Evolutionary conservation across 2,888 invertebrate genomes (phyloP).

Genomic region (Oscheius sp.): DNA sequence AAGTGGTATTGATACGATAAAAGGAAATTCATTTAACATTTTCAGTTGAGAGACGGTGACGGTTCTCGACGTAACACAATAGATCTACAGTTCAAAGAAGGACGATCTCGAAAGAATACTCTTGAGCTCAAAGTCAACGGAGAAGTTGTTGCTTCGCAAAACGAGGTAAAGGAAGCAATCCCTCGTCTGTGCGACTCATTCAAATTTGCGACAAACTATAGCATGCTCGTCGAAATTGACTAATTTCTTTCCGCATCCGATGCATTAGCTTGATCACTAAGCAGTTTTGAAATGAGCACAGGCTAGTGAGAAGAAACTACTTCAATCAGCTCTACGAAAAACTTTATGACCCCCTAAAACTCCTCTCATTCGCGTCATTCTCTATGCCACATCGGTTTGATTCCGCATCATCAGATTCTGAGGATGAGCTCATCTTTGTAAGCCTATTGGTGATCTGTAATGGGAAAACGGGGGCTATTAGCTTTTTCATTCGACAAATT

Average conservation of each 20-base stretch:
- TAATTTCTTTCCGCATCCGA: conserved; percentile 7
- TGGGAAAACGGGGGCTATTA: background rate
- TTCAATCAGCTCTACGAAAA: background rate
- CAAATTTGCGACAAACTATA: no score
- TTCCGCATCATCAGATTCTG: conserved; percentile 35
- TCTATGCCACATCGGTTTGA: conserved; percentile 30
- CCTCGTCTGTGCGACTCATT: no score
- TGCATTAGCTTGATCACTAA: background rate
- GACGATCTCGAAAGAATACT: conserved; percentile 48
- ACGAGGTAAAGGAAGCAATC: background rate
- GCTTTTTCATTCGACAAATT: background rate
- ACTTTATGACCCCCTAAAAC: background rate
- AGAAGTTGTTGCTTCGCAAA: conserved; percentile 36
- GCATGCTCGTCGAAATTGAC: no score
- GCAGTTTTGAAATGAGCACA: background rate
- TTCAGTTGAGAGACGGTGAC: conserved; percentile 48
- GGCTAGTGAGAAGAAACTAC: background rate
- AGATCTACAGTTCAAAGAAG: conserved; percentile 48
- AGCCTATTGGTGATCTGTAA: background rate
- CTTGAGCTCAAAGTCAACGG: conserved; percentile 53
- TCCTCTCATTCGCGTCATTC: background rate
- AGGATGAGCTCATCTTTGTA: conserved; percentile 2
- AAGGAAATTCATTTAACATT: background rate
- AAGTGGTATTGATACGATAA: conserved; percentile 6
- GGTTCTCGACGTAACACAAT: conserved; percentile 43